Conservation (phyloP, 2,888 invertebrate genomes). For the Ischnura elegans region DNA sequence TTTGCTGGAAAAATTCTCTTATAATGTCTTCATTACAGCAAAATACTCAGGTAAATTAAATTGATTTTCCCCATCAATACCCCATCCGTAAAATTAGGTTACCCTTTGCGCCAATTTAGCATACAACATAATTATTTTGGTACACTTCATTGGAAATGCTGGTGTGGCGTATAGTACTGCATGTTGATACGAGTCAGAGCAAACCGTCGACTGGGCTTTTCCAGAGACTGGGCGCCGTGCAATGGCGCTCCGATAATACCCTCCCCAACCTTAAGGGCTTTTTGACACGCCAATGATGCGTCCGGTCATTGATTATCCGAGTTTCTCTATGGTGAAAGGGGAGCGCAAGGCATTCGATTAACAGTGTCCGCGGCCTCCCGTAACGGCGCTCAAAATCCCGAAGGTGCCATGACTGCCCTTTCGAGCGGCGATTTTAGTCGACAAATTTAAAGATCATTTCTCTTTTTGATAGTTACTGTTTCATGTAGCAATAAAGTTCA, state of each 20-base stretch:
- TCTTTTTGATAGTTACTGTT: neutral
- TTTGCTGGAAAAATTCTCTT: too few relatives aligned
- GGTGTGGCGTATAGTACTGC: neutral
- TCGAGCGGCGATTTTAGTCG: neutral
- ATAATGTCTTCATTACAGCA: too few relatives aligned
- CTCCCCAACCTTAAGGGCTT: neutral
- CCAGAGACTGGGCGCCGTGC: neutral
- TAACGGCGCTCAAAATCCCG: neutral
- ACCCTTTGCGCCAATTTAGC: too few relatives aligned
- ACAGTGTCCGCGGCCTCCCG: neutral
- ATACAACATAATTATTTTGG: too few relatives aligned
- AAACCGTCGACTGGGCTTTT: neutral
- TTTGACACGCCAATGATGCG: slow-evolving; percentile 16
- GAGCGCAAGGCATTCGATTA: neutral
- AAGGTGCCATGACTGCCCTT: neutral
- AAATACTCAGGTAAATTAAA: too few relatives aligned
- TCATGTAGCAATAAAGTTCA: too few relatives aligned
- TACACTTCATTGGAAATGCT: neutral
- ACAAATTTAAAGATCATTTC: neutral
- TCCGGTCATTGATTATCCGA: neutral
- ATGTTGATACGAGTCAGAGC: neutral
- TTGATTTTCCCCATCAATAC: too few relatives aligned
- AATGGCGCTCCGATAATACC: slow-evolving; percentile 1
- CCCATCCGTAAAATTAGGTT: too few relatives aligned
- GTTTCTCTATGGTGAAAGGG: neutral